Evolutionary conservation across 2,797 vertebrate genomes (phyloP), one percentile per base, ranked within the genome.

Genomic region (Hyperoplus immaculatus): DNA sequence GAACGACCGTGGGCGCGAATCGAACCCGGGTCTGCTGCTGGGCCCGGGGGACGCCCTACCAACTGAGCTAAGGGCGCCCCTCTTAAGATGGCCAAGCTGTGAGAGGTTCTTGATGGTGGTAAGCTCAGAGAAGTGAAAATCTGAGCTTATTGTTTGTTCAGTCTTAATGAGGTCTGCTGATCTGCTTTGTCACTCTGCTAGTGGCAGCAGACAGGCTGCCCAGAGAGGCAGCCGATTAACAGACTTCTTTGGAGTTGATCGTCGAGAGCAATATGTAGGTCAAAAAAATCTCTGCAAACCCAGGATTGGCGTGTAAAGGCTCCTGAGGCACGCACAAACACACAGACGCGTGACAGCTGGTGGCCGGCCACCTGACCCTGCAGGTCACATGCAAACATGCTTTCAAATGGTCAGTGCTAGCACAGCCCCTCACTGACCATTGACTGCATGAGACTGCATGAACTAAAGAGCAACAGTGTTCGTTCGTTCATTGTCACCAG

Each of bases 191-290:
- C 89, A 90, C 80, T 59, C 75, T 42, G 80, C 62, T 80, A 64
- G 71, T 72, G 64, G 80, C 72, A 61, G 85, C 82, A 75, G 80
- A 79, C 74, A 66, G 74, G 71, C 88, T 42, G 72, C 66, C 64
- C 70, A 54, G 57, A 72, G 82, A 85, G 70, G 78, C 81, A 21
- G 71, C 90, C 87, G 90, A 90, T 93, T 93, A 91, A 91, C 87
- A 81, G 81, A 92, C 92, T 88, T 87, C 75, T 64, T 73, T 47
- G 50, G 78, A 83, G 85, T 78, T 82, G 81, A 89, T 90, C 81
- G 38, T 85, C 38, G 84, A 93, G 74, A 87, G 88, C 88, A 78
- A 78, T 72, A 92, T 93, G 87, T 92, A 91, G 92, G 90, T 93
- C 89, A 91, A 78, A 92, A 84, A 87, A 81, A 73, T 42, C 57